Evolutionary conservation across 2,888 invertebrate genomes (phyloP).

Genomic region (Thymelicus lineola): DNA sequence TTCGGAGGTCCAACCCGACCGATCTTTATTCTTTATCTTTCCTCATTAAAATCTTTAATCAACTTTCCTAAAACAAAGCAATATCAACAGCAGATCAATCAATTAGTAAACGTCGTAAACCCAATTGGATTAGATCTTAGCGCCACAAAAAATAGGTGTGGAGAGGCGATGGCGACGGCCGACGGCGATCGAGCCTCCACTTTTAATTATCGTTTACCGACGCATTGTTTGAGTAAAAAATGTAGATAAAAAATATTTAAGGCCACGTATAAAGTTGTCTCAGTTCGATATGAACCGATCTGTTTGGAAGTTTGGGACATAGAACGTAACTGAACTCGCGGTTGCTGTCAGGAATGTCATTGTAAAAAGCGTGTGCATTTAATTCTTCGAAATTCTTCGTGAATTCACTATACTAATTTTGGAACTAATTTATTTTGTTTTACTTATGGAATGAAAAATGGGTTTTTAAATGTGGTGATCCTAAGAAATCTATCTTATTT

Average conservation of each 20-base stretch:
- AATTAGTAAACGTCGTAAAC: conserved; percentile 70
- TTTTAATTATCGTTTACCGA: conserved; percentile 79
- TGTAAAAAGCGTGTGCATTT: too few species aligned
- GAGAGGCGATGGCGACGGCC: conserved; percentile 42
- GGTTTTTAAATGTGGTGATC: too few species aligned
- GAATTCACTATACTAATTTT: too few species aligned
- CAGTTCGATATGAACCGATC: conserved; percentile 40
- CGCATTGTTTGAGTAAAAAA: conserved; percentile 63
- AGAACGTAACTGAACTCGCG: conserved; percentile 2
- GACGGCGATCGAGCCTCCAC: conserved; percentile 60
- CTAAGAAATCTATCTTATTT: too few species aligned
- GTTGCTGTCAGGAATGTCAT: neutral
- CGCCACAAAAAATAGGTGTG: conserved; percentile 53
- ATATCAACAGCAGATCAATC: conserved; percentile 59
- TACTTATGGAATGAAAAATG: too few species aligned
- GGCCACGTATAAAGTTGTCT: conserved; percentile 64
- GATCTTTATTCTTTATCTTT: conserved; percentile 23
- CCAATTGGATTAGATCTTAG: conserved; percentile 65
- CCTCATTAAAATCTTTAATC: conserved; percentile 41
- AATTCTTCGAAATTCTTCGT: too few species aligned
- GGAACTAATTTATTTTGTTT: too few species aligned
- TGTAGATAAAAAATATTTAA: conserved; percentile 54
- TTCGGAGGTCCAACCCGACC: conserved; percentile 7
- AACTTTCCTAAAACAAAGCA: conserved; percentile 50
- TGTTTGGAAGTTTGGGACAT: conserved; percentile 2